Conservation (phyloP, 1,140 invertebrate genomes). For the Hormaphis cornu region DNA sequence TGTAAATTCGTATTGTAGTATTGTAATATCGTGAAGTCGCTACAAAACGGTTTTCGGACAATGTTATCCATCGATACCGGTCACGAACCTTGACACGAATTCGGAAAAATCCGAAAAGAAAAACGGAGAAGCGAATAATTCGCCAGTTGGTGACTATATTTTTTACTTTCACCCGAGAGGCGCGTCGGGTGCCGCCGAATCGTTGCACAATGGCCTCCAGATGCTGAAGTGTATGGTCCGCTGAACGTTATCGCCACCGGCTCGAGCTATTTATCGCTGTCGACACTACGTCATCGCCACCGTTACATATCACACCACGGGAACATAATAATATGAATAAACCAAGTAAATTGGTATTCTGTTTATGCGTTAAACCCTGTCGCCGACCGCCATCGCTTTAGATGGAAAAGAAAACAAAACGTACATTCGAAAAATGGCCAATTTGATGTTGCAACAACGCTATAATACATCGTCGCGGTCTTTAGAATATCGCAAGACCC, state of each 20-base stretch:
- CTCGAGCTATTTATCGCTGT: neutral
- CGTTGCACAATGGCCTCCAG: neutral
- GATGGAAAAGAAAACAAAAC: neutral
- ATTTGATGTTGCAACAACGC: slow-evolving; percentile 26
- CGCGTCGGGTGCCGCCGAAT: neutral
- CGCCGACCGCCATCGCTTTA: neutral
- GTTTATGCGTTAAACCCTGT: slow-evolving; percentile 28
- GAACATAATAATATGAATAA: too few relatives aligned
- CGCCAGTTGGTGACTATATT: too few relatives aligned
- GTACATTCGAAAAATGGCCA: slow-evolving; percentile 1
- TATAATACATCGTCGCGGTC: neutral
- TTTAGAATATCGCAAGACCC: neutral
- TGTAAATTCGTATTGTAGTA: neutral
- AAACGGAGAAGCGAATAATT: slow-evolving; percentile 28
- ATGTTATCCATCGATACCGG: neutral
- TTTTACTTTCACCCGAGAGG: slow-evolving; percentile 30
- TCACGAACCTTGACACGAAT: slow-evolving; percentile 14
- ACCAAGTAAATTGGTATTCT: too few relatives aligned
- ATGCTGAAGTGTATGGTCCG: slow-evolving; percentile 28
- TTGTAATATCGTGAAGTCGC: neutral
- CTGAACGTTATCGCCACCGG: slow-evolving; percentile 6
- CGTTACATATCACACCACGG: slow-evolving; percentile 6
- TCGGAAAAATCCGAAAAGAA: slow-evolving; percentile 21
- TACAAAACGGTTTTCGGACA: neutral
- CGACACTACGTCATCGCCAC: neutral